Evolutionary conservation across 2,797 vertebrate genomes (phyloP), one percentile per base, ranked within the genome.

Genomic region (Myotis myotis): DNA sequence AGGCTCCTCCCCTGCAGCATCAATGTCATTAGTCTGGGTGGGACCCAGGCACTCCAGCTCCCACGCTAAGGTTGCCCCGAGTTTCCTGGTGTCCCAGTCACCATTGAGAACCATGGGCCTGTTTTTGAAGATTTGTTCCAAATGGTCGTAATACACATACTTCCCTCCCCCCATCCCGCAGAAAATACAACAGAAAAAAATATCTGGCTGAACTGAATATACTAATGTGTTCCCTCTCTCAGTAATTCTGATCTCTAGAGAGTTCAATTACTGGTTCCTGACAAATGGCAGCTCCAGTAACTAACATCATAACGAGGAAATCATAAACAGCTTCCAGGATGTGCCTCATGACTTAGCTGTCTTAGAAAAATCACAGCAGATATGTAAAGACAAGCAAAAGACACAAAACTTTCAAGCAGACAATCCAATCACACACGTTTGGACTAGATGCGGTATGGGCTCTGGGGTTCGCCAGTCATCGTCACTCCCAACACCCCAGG

Each of bases 181-280:
- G 57, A 88, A 95, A 96, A 96, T 17, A 91, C 68, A 33, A 72
- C 17, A 70, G 51, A 62, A 74, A 89, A 89, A 89, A 78, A 83
- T 83, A 41, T 74, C 79, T 84, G 71, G 64, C 88, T 86, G 82
- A 85, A 86, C 28, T 85, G 51, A 75, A 72, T 78, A 80, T 11
- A 64, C 38, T 38, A 68, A 85, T 92, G 55, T 22, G 79, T 89
- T 94, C n/a, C 66, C 25, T 86, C 23, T 83, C 74, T 47, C 71
- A 47, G 82, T 76, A 96, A 91, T 86, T 89, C 82, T 95, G 90
- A 94, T 55, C 80, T 96, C 71, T 44, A 87, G 89, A 91, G 93
- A 93, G 87, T 95, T 95, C 96, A 94, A 74, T 93, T 76, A 95
- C 71, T 87, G 80, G 71, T 74, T 51, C 86, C 82, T 93, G 82